phyloP scores from a whole-genome alignment of 1,140 invertebrate genomes.

The Lepidurus apus region DNA sequence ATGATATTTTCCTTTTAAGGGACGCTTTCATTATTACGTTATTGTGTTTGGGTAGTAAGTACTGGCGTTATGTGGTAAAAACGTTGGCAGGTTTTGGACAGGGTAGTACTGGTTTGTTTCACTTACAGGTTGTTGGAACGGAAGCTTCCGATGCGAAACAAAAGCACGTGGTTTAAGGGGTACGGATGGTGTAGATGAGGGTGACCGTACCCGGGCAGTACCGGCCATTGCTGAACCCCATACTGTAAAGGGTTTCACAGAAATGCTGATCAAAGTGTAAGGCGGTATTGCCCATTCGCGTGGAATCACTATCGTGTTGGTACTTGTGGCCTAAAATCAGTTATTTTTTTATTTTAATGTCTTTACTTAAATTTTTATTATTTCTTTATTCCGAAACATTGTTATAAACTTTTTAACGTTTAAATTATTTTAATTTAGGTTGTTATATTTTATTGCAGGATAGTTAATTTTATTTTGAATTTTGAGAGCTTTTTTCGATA shows the following conservation, averaged over 20 bases:
- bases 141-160: conserved; percentile 49
- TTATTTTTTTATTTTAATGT: no score
- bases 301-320: conserved; percentile 46
- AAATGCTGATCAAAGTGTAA: conserved; percentile 61
- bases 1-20: no score
- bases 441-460: no score
- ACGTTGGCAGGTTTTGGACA: no score
- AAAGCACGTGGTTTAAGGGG: conserved; percentile 64
- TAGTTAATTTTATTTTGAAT: no score
- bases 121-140: conserved; percentile 38
- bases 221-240: conserved; percentile 57
- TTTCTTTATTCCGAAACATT: not conserved
- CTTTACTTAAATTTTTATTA: no score
- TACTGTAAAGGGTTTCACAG: conserved; percentile 70
- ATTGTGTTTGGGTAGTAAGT: no score
- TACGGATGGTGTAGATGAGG: conserved; percentile 62
- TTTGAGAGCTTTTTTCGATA: no score
- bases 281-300: conserved; percentile 54
- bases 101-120: conserved; percentile 41
- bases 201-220: conserved; percentile 55
- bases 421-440: no score
- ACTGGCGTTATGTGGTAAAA: no score
- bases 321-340: conserved; percentile 38
- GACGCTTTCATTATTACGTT: no score
- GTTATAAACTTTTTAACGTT: not conserved